Evolutionary conservation across 92 coral and sea anemone species (phyloP), one percentile per base, ranked within the genome.

Genomic region (Pocillopora grandis): DNA sequence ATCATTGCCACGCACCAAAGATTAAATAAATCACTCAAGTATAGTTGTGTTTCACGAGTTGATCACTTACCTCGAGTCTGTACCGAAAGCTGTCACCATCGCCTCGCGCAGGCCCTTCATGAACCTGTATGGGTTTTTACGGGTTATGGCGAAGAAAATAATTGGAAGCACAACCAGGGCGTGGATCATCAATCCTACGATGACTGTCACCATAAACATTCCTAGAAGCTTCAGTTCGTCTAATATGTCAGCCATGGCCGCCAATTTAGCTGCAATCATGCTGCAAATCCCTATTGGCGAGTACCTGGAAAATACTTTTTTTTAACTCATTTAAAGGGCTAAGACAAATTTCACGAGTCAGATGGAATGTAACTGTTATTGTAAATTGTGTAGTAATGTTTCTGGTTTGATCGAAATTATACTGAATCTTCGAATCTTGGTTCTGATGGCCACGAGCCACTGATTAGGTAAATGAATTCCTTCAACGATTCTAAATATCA

Each of bases 281-380:
- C 97, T 91, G 74, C 97, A 93, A 69, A 93, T 93, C 68, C 97
- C 97, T 57, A 93, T 84, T 17, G 97, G 97, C 14, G 97, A 92
- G 62, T 92, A 88, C 97, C 97, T 93, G 72, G 79, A 63, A 57
- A 52, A 70, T 21, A 77, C 64, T 5, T 23, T 13, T 49, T 62
- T 19, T 27, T 27, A 27, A 27, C 31, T 27, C 31, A 27, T 27
- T 27, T 27, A 27, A 27, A 27, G 31, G 31, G 31, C 31, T 27
- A 27, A 27, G 31, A 27, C 31, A 27, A 27, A 27, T 27, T 27
- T 27, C 31, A 27, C 1, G 0, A 1, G 18, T 5, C 10, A 57
- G 9, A 19, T 56, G 18, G 20, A 55, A 16, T 14, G 3, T 66
- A 23, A 66, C 37, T 27, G 21, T 66, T 12, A 66, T 66, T 42